Base-by-base conservation (phyloP, 92 coral and sea anemone genomes). In the Plumapathes pennacea region DNA sequence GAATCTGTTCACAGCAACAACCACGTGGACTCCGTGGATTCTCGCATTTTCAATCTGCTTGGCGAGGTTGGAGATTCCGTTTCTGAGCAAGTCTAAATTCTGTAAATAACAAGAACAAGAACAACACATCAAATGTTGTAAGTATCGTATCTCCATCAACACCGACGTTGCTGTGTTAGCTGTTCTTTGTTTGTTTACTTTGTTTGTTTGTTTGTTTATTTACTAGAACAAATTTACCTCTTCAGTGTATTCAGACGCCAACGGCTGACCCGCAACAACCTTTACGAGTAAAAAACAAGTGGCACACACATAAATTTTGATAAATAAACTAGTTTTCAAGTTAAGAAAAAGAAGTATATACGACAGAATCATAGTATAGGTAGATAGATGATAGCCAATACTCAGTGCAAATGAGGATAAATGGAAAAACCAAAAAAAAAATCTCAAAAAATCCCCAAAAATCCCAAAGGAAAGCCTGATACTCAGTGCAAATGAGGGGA, bases 251-350 rank as follows among this genome's bases (percentile, higher is more conserved):
- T 88, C 97, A 18, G 82, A 47, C 1, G 89, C 57, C 2, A 91
- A 72, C 0, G 96, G 89, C 39, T 85, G 89, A 29, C 97, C 97
- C 55, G 97, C 97, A 21, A 91, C 97, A 17, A 91, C 97, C 97
- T 91, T 52, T 26, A 30, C n/a, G n/a, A n/a, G n/a, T n/a, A n/a
- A n/a, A n/a, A n/a, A n/a, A n/a, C n/a, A n/a, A n/a, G n/a, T n/a
- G n/a, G n/a, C n/a, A n/a, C n/a, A n/a, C n/a, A n/a, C n/a, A n/a
- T n/a, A n/a, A n/a, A n/a, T n/a, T n/a, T n/a, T n/a, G n/a, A n/a
- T n/a, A n/a, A n/a, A n/a, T n/a, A n/a, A n/a, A n/a, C n/a, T n/a
- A n/a, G n/a, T n/a, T n/a, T n/a, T n/a, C n/a, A n/a, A n/a, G n/a
- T n/a, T n/a, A n/a, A n/a, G n/a, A n/a, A n/a, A n/a, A n/a, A n/a